Percentiles rank a stretch among this genome's conserved stretches.
Evolutionary conservation across 2,888 invertebrate genomes (phyloP).

Genomic region (Hydriomena furcata): DNA sequence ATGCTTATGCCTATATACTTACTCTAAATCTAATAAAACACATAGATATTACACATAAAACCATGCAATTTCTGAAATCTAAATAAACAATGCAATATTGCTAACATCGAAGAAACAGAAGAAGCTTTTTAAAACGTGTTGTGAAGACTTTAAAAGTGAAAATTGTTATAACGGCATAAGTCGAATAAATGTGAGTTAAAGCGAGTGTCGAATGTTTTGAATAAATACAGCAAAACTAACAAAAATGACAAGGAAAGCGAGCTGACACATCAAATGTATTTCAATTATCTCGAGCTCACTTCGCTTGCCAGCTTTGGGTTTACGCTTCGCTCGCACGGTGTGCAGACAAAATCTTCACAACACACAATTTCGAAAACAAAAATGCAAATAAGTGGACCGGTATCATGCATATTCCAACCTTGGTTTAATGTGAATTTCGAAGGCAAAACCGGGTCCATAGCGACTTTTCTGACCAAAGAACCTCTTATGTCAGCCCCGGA

Average conservation of each 20-base stretch:
- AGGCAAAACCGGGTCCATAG: conserved; percentile 76
- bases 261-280: too few species aligned
- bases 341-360: conserved; percentile 29
- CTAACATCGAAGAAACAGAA: conserved; percentile 26
- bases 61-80: conserved; percentile 16
- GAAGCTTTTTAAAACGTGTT: conserved; percentile 15
- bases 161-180: too few species aligned
- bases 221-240: background rate
- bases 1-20: too few species aligned
- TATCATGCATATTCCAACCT: conserved; percentile 70
- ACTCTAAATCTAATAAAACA: conserved; percentile 9
- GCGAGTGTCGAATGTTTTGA: background rate
- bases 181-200: background rate
- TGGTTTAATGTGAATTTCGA: conserved; percentile 77
- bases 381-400: conserved; percentile 49
- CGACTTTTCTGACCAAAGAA: conserved; percentile 77
- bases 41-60: conserved; percentile 5
- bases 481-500: conserved; percentile 60
- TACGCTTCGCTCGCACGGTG: too few species aligned
- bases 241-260: background rate
- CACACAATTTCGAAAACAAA: conserved; percentile 29
- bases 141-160: conserved; percentile 12
- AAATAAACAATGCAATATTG: background rate
- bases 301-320: background rate
- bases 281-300: too few species aligned